phyloP scores from a whole-genome alignment of 2,888 invertebrate genomes.

The Syritta pipiens region DNA sequence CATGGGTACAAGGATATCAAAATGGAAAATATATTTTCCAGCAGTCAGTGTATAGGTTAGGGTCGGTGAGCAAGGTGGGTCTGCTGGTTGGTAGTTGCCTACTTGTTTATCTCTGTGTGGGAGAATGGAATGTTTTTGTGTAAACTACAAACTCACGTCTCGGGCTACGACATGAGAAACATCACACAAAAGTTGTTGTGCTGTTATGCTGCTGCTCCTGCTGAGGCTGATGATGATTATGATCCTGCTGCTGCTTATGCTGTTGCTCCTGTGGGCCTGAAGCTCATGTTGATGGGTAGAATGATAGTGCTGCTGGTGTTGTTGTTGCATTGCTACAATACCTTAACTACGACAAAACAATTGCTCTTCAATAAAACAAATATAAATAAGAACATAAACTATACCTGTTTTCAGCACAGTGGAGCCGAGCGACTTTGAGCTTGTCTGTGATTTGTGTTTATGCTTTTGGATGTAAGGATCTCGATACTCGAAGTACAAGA shows the following conservation, averaged over 20 bases:
- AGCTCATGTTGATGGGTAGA: no score
- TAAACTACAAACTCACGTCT: slow-evolving; percentile 25
- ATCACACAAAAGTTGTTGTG: slow-evolving; percentile 32
- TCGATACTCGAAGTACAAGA: no score
- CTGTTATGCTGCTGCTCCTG: slow-evolving; percentile 36
- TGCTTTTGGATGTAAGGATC: no score
- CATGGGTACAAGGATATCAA: slow-evolving; percentile 50
- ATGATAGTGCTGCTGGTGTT: not conserved
- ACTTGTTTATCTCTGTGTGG: not conserved
- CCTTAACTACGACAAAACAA: slow-evolving; percentile 5
- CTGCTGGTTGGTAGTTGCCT: slow-evolving; percentile 11
- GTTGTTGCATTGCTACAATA: slow-evolving; percentile 2
- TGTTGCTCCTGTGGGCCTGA: not conserved
- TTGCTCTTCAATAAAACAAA: slow-evolving; percentile 17
- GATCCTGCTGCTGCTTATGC: not conserved
- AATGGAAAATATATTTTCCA: slow-evolving; percentile 55
- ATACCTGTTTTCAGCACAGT: no score
- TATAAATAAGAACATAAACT: not conserved
- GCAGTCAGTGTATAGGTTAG: slow-evolving; percentile 25
- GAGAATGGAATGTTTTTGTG: slow-evolving; percentile 30
- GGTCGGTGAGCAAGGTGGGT: slow-evolving; percentile 18
- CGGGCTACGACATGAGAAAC: slow-evolving; percentile 19
- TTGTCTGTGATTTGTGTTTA: no score
- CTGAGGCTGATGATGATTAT: slow-evolving; percentile 18
- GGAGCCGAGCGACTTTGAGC: no score